Base-by-base conservation (phyloP, 1,140 invertebrate species). In the Portunus trituberculatus region DNA sequence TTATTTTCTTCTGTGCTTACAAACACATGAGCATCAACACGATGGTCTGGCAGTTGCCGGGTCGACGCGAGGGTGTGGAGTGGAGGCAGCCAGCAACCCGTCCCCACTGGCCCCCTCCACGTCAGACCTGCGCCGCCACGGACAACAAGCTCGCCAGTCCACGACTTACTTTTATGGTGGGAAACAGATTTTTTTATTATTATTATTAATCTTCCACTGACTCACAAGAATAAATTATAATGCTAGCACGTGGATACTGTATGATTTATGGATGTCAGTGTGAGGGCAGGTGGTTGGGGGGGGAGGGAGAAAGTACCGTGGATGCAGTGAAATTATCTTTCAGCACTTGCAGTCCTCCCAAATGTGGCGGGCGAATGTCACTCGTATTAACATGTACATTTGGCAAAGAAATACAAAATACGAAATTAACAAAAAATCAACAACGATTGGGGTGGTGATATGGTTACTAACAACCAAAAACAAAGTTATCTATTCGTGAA, bases 1-100 rank as follows among this genome's bases (percentile, higher is more conserved):
- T 95, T 95, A 95, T 95, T 95, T 76, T 95, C 94, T 92, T 95
- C 94, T 95, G 94, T 93, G 94, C 94, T 95, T 95, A 95, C 94
- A 95, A 95, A 95, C 94, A 95, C 94, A 95, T 95, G 94, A 95
- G 94, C 94, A 92, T 95, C 91, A 95, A 92, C 91, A 95, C 94
- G 92, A 91, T 95, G 94, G 90, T 92, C 83, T 67, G 48, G 91
- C 87, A 83, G 84, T 25, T 16, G 91, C 84, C 94, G 52, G 91
- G 29, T 76, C 91, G 29, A 32, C 39, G 28, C 28, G 14, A 29
- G 52, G 91, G 91, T 28, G 12, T 59, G 59, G 59, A 20, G 52
- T 16, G 4, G 28, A 7, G 45, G 45, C 1, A 32, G 67, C 20
- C 16, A 28, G 31, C 39, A 16, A 28, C 52, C 16, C 20, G 28